These are phyloP conservation scores for Dioctria linearis DNA, from an alignment of 2,888 invertebrate genomes.

Conservation along the genomic window DNA sequence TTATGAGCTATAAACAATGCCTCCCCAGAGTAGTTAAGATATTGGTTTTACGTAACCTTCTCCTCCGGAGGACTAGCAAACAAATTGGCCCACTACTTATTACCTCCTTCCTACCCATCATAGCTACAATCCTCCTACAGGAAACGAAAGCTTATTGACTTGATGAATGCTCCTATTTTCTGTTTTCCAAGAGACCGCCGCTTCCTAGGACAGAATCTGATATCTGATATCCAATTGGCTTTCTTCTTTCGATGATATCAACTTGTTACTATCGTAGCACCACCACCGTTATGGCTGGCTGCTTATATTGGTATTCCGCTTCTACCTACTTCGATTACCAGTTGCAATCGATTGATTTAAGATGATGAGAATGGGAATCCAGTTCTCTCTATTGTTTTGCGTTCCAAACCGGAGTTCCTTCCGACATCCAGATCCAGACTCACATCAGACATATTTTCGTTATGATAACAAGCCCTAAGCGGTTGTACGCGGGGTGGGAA, in stretches of 20 bases:
- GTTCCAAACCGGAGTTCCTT: neutral
- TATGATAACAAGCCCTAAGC: conserved; percentile 49
- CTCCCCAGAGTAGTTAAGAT: neutral
- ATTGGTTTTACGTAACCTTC: conserved; percentile 28
- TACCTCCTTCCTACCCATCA: too few species aligned
- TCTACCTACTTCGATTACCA: conserved; percentile 26
- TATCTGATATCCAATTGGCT: conserved; percentile 48
- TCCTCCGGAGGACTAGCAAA: neutral
- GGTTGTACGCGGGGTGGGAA: neutral
- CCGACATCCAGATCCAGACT: neutral
- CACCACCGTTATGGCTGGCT: neutral
- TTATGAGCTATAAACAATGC: neutral
- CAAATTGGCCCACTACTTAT: neutral
- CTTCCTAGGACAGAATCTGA: neutral
- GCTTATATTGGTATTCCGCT: conserved; percentile 13
- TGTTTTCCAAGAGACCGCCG: neutral
- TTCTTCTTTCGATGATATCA: conserved; percentile 13
- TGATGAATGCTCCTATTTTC: neutral
- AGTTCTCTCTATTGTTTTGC: conserved; percentile 20
- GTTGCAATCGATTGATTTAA: conserved; percentile 9
- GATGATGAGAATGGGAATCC: neutral
- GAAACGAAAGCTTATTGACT: conserved; percentile 33
- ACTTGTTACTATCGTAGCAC: conserved; percentile 25
- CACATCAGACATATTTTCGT: conserved; percentile 42
- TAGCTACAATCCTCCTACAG: neutral